Evolutionary conservation across 2,113 vertebrate genomes (phyloP), one percentile per base, ranked within the genome.

Genomic region (Ancistrus triradiatus): DNA sequence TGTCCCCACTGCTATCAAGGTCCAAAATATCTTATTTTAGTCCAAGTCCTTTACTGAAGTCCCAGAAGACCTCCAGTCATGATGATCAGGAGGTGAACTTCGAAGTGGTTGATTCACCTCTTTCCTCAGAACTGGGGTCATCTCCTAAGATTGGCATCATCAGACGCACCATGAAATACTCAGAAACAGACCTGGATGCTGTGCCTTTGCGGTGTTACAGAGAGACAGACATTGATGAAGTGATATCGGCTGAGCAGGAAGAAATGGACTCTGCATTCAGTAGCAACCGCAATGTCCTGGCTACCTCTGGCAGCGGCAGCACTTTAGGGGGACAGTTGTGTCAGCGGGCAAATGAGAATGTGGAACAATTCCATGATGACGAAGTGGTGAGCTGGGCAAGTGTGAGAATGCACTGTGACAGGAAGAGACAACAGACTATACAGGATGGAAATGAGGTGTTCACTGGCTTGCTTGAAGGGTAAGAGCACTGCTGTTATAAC

Each of bases 221-320:
- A 0, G 96, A 98, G 80, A 98, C 96, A 3, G 88, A 98, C 79
- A 93, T 98, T 0, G 96, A 98, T 1, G 93, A 97, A 80, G 94
- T 98, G 37, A 73, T 77, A 74, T 81, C 91, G 83, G 89, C 90
- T 11, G 66, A 69, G 76, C 81, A 92, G 81, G 91, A 92, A 0
- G 94, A 95, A 81, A 87, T 85, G 47, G 91, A 96, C 81, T 93
- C 91, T 0, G 93, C 92, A 3, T 95, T 97, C 2, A 88, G 90
- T 42, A 93, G 91, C 59, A 90, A 93, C 74, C 90, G 85, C 27
- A 92, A 90, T 43, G 84, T 89, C 0, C 76, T 80, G 14, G 91
- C 78, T 42, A 89, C 83, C 0, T 80, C 77, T 0, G 88, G 80
- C 38, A 85, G 74, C 56, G 78, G 76, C 61, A 84, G 78, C 52